Evolutionary conservation across 2,888 invertebrate species (phyloP).

Genomic region (Nomada ruficornis): DNA sequence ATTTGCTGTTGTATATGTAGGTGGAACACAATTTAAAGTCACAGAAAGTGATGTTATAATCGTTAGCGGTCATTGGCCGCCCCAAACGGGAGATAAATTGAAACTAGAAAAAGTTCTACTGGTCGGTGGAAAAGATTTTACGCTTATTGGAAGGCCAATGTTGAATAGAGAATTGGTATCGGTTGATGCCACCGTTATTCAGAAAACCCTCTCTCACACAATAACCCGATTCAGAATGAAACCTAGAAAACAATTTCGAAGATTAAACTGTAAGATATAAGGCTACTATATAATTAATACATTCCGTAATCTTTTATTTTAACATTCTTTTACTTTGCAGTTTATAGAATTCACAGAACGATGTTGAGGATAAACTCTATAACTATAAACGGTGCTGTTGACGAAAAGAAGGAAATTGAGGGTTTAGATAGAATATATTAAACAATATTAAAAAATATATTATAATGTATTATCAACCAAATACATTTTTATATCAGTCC

Average conservation of each 20-base stretch:
- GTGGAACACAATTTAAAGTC: slow-evolving; percentile 94
- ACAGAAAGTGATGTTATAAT: slow-evolving; percentile 94
- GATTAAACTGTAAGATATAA: slow-evolving; percentile 88
- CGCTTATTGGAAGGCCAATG: slow-evolving; percentile 92
- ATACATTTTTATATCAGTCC: slow-evolving; percentile 8
- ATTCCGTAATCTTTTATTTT: slow-evolving; percentile 6
- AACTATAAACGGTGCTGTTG: slow-evolving; percentile 86
- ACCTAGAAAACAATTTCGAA: slow-evolving; percentile 91
- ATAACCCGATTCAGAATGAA: slow-evolving; percentile 91
- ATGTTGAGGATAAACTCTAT: slow-evolving; percentile 92
- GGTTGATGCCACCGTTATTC: slow-evolving; percentile 92
- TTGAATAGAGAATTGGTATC: slow-evolving; percentile 90
- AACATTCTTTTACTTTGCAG: slow-evolving; percentile 77
- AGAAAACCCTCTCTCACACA: slow-evolving; percentile 93
- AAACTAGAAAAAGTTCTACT: slow-evolving; percentile 93
- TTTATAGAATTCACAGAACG: slow-evolving; percentile 89
- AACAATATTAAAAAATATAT: slow-evolving; percentile 37
- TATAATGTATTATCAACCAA: slow-evolving; percentile 9
- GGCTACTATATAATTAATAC: slow-evolving; percentile 24
- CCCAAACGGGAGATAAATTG: slow-evolving; percentile 91
- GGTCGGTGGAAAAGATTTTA: slow-evolving; percentile 92
- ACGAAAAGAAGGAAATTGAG: slow-evolving; percentile 84
- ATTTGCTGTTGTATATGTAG: slow-evolving; percentile 93
- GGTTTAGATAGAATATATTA: slow-evolving; percentile 82
- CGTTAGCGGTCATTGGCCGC: slow-evolving; percentile 93